Evolutionary conservation across 53 echinoderm and acorn worm species (phyloP).

Genomic region (Echinometra lucunter): DNA sequence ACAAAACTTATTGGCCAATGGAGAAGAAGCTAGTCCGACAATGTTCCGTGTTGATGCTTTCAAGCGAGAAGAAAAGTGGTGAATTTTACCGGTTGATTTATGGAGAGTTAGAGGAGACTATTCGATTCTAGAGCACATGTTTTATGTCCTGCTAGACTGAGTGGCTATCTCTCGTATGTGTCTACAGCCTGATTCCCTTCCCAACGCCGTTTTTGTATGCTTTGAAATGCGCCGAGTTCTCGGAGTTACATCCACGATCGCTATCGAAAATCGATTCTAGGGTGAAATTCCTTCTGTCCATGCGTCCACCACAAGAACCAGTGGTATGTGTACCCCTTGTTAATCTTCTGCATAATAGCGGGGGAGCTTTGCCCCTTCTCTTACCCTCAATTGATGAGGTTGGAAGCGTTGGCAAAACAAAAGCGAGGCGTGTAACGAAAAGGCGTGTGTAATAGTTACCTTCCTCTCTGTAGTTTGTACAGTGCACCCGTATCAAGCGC

Average conservation of each 20-base stretch:
- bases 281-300: conserved; percentile 55
- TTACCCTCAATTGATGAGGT: conserved; percentile 36
- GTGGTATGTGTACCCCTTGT: conserved; percentile 53
- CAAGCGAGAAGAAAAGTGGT: neutral
- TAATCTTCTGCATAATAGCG: conserved; percentile 63
- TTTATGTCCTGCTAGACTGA: neutral
- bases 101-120: neutral
- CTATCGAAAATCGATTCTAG: conserved; percentile 61
- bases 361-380: conserved; percentile 28
- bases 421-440: conserved; percentile 39
- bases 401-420: conserved; percentile 59
- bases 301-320: conserved; percentile 43
- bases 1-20: conserved; percentile 45
- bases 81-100: neutral
- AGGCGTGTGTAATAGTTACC: conserved; percentile 32
- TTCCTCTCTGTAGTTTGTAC: neutral
- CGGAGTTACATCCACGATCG: conserved; percentile 51
- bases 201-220: conserved; percentile 58
- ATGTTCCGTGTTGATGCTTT: neutral
- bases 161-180: conserved; percentile 12
- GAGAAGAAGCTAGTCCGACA: neutral
- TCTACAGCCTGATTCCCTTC: neutral
- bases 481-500: neutral
- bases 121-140: conserved; percentile 12
- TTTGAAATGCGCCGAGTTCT: conserved; percentile 55